Evolutionary conservation across 2,797 vertebrate species (phyloP), one percentile per base, ranked within the genome.

Genomic region (Platyrinchus mystaceus): DNA sequence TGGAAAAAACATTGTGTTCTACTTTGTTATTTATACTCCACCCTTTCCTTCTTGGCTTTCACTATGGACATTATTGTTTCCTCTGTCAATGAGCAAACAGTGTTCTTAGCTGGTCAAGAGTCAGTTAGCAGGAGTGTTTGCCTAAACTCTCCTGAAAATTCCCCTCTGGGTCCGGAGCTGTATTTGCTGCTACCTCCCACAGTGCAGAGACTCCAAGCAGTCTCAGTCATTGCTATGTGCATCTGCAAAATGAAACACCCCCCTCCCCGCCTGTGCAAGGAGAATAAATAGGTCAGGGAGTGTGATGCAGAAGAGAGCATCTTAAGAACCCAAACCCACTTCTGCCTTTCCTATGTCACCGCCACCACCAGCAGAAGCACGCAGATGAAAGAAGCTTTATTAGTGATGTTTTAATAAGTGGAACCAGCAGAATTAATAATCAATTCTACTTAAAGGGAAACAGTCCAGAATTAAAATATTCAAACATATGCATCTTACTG

Each of bases 21-120:
- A 44, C 82, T 81, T 96, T 92, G 81, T 95, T 96, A 89, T 64
- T 75, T 95, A 47, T 62, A 77, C 96, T 80, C 94, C 96, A 93
- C 95, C 96, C 95, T 94, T 90, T 90, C 89, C 94, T 87, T 50
- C 69, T 93, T 94, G 96, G 96, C 94, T 95, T 88, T 96, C 75
- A 2, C 50, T 64, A 53, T 44, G 81, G 37, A 79, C 58, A 21
- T 76, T 71, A 91, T 94, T 96, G 76, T 93, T 97, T 97, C 91
- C 93, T 93, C 23, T 60, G 46, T 69, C 85, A 66, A 12, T 0
- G 41, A 67, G 68, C 50, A 79, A 89, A 83, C 84, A 73, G 80
- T 3, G 1, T 90, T 53, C 78, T 73, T 1, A 5, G 46, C 76
- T 84, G 44, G n/a, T 66, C 70, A 74, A 81, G 84, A 64, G 63